Conservation (phyloP, 1,140 invertebrate species). For the Dendroctonus valens region DNA sequence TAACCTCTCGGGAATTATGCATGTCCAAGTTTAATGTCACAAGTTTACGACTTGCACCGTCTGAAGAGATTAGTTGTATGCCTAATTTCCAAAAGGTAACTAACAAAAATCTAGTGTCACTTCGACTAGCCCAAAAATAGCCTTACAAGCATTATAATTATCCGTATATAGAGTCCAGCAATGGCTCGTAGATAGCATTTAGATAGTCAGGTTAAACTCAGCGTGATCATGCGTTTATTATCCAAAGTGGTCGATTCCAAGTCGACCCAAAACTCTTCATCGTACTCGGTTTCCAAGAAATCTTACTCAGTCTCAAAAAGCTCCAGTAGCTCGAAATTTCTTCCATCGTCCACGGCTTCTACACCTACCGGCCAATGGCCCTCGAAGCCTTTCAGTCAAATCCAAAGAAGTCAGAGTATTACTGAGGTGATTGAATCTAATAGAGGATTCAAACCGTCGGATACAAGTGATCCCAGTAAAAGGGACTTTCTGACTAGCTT, state of each 20-base stretch:
- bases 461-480: conserved; percentile 76
- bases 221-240: conserved; percentile 32
- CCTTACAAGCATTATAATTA: no score
- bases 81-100: no score
- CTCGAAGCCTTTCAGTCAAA: conserved; percentile 14
- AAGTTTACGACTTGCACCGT: no score
- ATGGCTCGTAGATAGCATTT: no score
- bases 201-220: no score
- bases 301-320: conserved; percentile 39
- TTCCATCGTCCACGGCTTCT: conserved; percentile 33
- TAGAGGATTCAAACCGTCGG: conserved; percentile 79
- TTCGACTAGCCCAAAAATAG: no score
- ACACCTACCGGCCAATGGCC: conserved; percentile 36
- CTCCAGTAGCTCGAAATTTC: conserved; percentile 32
- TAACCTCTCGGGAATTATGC: no score
- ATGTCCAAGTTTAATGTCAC: no score
- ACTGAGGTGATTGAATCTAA: conserved; percentile 50
- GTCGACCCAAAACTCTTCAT: conserved; percentile 25
- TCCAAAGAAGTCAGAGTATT: conserved; percentile 43
- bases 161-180: no score
- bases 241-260: conserved; percentile 41
- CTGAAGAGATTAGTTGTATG: no score
- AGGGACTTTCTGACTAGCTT: conserved; percentile 75
- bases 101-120: no score
- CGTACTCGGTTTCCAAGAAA: conserved; percentile 37